phyloP scores from a whole-genome alignment of 2,888 invertebrate genomes.

The Synanthedon vespiformis region DNA sequence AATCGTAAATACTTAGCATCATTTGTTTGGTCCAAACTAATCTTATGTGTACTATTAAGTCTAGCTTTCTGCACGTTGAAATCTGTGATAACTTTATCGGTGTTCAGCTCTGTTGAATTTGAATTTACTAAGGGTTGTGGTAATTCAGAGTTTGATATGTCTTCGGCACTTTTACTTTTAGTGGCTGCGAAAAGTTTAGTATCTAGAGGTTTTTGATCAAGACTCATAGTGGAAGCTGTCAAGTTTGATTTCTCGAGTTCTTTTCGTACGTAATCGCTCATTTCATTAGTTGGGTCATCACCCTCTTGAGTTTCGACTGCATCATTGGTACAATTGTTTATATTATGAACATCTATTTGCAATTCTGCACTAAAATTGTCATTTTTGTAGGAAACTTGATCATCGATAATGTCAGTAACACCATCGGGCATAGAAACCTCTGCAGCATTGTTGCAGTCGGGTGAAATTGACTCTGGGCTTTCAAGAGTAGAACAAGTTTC shows the following conservation, averaged over 20 bases:
- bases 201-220: conserved; percentile 21
- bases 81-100: conserved; percentile 40
- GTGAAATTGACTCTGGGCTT: conserved; percentile 20
- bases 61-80: conserved; percentile 42
- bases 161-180: conserved; percentile 49
- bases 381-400: background rate
- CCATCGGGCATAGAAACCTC: conserved; percentile 7
- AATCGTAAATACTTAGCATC: conserved; percentile 35
- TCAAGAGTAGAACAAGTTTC: conserved; percentile 17
- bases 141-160: conserved; percentile 26
- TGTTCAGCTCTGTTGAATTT: conserved; percentile 29
- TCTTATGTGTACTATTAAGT: conserved; percentile 39
- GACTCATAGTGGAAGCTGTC: conserved; percentile 40
- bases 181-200: conserved; percentile 19
- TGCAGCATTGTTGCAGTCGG: conserved; percentile 14
- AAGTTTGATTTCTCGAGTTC: conserved; percentile 8
- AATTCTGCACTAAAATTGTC: background rate
- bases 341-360: background rate
- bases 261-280: background rate
- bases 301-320: background rate
- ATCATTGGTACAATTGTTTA: background rate
- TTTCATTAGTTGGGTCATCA: background rate
- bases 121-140: conserved; percentile 10
- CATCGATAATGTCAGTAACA: no score
- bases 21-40: conserved; percentile 26